A percentile compares a stretch with the other conserved stretches of the same genome.
These are phyloP conservation scores for Drosophila nannoptera DNA, from an alignment of 1,140 invertebrate species.

Conservation along the genomic window DNA sequence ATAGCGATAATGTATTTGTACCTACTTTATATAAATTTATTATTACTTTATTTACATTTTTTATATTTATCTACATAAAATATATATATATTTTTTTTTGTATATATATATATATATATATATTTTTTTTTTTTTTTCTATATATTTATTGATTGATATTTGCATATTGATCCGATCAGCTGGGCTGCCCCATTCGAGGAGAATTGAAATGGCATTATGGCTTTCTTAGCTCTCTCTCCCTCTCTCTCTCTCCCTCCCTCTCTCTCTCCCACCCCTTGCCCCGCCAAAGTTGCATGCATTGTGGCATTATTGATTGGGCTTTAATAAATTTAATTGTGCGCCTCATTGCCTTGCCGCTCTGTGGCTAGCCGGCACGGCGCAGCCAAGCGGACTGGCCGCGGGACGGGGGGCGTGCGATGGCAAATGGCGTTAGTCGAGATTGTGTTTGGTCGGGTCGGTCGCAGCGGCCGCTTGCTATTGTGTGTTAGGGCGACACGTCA, in stretches of 20 bases:
- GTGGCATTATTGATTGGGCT: constrained; percentile 63
- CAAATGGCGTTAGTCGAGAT: background rate
- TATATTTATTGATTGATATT: too few species aligned
- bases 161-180: too few species aligned
- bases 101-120: too few species aligned
- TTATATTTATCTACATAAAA: too few species aligned
- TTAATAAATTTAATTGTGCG: constrained; percentile 68
- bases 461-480: constrained; percentile 4
- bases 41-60: too few species aligned
- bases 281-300: constrained; percentile 25
- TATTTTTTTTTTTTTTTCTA: too few species aligned
- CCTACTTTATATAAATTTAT: too few species aligned
- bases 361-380: constrained; percentile 14
- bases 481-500: constrained; percentile 32
- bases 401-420: background rate
- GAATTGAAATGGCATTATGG: background rate
- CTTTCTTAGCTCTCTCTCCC: too few species aligned
- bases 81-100: too few species aligned
- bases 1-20: too few species aligned
- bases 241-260: background rate
- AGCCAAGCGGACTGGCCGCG: background rate
- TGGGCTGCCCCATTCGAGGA: background rate
- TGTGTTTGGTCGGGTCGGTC: background rate
- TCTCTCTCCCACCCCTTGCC: background rate
- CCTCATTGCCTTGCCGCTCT: constrained; percentile 20